Evolutionary conservation across 2,888 invertebrate genomes (phyloP).

Genomic region (Sphinx pinastri): DNA sequence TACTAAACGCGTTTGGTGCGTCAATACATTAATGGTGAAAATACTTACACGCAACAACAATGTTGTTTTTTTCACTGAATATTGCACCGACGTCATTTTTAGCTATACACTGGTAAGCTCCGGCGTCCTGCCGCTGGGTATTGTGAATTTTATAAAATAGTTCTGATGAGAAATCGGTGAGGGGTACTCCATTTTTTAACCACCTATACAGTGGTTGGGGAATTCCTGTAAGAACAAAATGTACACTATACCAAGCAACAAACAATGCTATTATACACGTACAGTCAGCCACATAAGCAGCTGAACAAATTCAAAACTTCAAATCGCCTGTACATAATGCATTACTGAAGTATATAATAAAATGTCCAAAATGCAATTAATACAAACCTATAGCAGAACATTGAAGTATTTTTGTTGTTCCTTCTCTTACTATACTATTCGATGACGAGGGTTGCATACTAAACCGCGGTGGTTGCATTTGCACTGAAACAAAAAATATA

Average conservation of each 20-base stretch:
- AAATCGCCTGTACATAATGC: too few relatives aligned
- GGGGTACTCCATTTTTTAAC: conserved; percentile 92
- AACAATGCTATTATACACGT: not conserved
- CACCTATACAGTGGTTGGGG: conserved; percentile 97
- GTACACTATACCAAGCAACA: not conserved
- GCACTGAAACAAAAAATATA: conserved; percentile 62
- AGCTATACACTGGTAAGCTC: conserved; percentile 96
- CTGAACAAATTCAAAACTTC: too few relatives aligned
- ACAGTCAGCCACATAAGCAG: too few relatives aligned
- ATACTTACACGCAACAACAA: conserved; percentile 96
- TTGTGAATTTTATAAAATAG: conserved; percentile 93
- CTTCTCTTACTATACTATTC: conserved; percentile 93
- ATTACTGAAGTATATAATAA: too few relatives aligned
- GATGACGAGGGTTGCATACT: conserved; percentile 93
- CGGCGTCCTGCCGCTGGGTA: conserved; percentile 92
- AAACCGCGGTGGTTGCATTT: conserved; percentile 93
- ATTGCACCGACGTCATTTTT: conserved; percentile 96
- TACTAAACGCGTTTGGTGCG: not conserved
- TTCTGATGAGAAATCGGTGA: conserved; percentile 92
- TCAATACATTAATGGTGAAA: conserved; percentile 10
- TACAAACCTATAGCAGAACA: conserved; percentile 94
- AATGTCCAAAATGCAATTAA: not conserved
- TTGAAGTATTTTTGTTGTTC: conserved; percentile 95
- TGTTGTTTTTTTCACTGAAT: conserved; percentile 94
- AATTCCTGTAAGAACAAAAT: conserved; percentile 85